Base-by-base conservation (phyloP, 2,888 invertebrate species). In the Heliconius erato region DNA sequence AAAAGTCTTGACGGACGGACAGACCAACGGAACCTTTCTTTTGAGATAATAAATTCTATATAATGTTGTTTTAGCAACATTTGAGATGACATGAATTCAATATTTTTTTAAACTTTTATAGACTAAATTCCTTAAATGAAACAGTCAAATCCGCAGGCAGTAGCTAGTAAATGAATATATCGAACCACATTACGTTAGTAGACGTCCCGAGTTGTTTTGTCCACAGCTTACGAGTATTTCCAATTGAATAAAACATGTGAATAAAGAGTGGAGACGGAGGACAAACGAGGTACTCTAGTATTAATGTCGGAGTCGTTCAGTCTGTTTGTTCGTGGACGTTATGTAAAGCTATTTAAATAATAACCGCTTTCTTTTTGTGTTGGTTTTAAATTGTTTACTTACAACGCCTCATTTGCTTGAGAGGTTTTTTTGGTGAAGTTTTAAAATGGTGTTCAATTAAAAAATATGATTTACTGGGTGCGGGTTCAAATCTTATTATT, bases 211-310 rank as follows among this genome's bases (percentile, higher is more conserved):
- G 40, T 40, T 78, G 67, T 67, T 78, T 78, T 78, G 65, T 67
- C 67, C 77, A n/a, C 16, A 32, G 32, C 26, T 69, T 69, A 72
- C 6, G 71, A 72, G 26, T 72, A 69, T 54, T 79, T 54, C 23
- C 79, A 69, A 79, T 79, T 79, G 67, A 69, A 79, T 69, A 79
- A 79, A 68, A 79, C 79, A 68, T 79, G 79, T 49, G 49, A 69
- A 79, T 69, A 79, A 32, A 54, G 49, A 69, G 32, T 54, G 32
- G 49, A 35, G 69, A 54, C 79, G 12, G 69, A 78, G 65, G 78
- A 79, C 79, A 69, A 69, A 79, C 69, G 49, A 79, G 68, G 59
- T n/a, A 35, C 67, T 78, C 67, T 44, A 67, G 67, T 67, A 78
- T 78, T 79, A 79, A 79, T 54, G 68, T 12, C 44, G 23, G n/a